Evolutionary conservation across 2,113 vertebrate genomes (phyloP), one percentile per base, ranked within the genome.

Genomic region (Cervus canadensis): DNA sequence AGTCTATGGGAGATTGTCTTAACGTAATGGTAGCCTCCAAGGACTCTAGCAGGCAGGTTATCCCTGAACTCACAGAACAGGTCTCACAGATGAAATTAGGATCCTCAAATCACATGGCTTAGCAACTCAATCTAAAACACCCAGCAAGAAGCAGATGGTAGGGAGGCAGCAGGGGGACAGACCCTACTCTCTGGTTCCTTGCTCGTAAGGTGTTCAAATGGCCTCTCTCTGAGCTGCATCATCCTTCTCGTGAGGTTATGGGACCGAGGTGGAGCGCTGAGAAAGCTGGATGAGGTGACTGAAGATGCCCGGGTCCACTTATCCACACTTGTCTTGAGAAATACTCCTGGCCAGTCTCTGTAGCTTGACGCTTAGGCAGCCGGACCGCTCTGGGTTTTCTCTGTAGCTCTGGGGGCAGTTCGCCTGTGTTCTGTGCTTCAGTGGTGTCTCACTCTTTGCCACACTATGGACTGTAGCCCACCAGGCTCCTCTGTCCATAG

Each of bases 11-110:
- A 67, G 82, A 48, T 86, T 6, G 15, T 60, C 12, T 64, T 13
- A 7, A 56, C 1, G 0, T 21, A 26, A 1, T 11, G 10, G 13
- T 52, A 17, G 17, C n/a, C 56, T 83, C 33, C 5, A 2, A 87
- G 25, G 19, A n/a, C n/a, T 33, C 26, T 13, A 7, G 14, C 30
- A 67, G 67, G 50, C 56, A 56, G 15, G 43, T 78, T 76, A 56
- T 25, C 28, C 87, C 43, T 40, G 74, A 54, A 33, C 11, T 26
- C 78, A 21, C 50, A 40, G 36, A 87, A 71, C 9, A 19, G 36
- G 2, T 19, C 11, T 64, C 76, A 7, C 21, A 71, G 76, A 67
- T 62, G 40, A 64, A 59, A 59, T 50, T 52, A 71, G 67, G 23
- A 16, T 83, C 57, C 21, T 59, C 50, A 50, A 71, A 50, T 87